phyloP scores from a whole-genome alignment of 2,888 invertebrate genomes.

The Nasonia oneida region DNA sequence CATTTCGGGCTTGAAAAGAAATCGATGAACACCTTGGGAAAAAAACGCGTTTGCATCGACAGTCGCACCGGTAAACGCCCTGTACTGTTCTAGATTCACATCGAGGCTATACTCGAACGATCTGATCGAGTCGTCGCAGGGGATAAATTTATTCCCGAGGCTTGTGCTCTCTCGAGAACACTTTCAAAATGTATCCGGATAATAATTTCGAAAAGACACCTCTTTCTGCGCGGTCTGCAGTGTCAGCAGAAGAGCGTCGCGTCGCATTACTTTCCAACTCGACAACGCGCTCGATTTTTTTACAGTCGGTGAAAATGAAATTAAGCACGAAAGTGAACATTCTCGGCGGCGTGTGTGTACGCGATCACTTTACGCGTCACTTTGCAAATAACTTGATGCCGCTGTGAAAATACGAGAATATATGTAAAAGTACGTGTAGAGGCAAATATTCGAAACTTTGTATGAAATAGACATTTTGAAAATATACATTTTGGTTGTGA shows the following conservation, averaged over 20 bases:
- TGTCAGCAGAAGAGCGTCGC: background rate
- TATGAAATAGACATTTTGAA: no score
- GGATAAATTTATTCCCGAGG: background rate
- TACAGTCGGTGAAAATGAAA: background rate
- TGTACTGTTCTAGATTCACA: background rate
- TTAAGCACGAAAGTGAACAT: conserved; percentile 7
- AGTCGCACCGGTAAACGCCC: background rate
- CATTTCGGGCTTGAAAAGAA: background rate
- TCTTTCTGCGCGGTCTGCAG: background rate
- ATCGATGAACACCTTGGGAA: background rate
- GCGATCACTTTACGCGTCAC: background rate
- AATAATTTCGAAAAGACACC: background rate
- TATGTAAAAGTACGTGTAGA: background rate
- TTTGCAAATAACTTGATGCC: conserved; percentile 33
- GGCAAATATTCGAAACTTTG: background rate
- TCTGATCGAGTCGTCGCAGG: background rate
- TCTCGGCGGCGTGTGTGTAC: no score
- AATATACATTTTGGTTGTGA: background rate
- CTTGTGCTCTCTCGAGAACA: background rate
- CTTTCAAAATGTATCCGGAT: background rate
- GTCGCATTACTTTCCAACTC: conserved; percentile 18
- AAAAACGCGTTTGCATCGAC: background rate
- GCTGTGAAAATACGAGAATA: background rate
- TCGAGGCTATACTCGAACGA: background rate
- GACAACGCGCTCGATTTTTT: background rate